Percentiles rank a stretch among this genome's conserved stretches.
Conservation (phyloP, 2,113 vertebrate genomes). For the Corythornis vintsioides region DNA sequence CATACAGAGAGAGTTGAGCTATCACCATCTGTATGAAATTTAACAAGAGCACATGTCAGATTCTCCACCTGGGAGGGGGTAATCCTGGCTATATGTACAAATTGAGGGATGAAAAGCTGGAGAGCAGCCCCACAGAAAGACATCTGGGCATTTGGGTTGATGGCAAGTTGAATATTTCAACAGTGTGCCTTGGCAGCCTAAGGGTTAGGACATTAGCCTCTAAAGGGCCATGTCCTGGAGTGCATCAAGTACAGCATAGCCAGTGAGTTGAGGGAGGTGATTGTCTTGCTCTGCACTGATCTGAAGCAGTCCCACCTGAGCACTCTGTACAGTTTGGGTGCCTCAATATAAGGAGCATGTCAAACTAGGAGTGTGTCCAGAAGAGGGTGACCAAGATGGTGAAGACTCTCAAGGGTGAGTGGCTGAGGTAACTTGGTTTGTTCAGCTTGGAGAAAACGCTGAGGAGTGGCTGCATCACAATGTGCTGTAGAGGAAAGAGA, state of each 20-base stretch:
- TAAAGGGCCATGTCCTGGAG: not conserved
- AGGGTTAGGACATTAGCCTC: no score
- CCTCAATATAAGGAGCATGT: not conserved
- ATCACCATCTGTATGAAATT: not conserved
- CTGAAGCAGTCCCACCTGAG: rapidly evolving
- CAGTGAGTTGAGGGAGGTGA: rapidly evolving
- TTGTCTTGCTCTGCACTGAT: not conserved
- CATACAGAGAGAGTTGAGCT: not conserved
- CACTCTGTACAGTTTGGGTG: rapidly evolving
- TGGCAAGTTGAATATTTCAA: rapidly evolving
- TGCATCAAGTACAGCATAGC: rapidly evolving
- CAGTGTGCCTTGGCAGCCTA: not conserved
- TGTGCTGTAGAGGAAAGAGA: not conserved
- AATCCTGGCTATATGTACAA: not conserved
- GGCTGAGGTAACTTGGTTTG: not conserved
- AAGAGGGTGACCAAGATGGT: rapidly evolving
- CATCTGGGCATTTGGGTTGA: rapidly evolving
- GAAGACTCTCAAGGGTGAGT: not conserved
- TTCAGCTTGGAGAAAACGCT: not conserved
- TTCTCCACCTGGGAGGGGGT: not conserved
- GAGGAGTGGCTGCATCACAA: rapidly evolving
- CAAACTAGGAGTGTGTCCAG: not conserved
- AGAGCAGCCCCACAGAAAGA: not conserved
- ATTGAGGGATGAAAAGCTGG: not conserved
- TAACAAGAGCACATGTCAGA: not conserved